phyloP scores from a whole-genome alignment of 1,140 invertebrate genomes.

The Saccostrea glomerata region DNA sequence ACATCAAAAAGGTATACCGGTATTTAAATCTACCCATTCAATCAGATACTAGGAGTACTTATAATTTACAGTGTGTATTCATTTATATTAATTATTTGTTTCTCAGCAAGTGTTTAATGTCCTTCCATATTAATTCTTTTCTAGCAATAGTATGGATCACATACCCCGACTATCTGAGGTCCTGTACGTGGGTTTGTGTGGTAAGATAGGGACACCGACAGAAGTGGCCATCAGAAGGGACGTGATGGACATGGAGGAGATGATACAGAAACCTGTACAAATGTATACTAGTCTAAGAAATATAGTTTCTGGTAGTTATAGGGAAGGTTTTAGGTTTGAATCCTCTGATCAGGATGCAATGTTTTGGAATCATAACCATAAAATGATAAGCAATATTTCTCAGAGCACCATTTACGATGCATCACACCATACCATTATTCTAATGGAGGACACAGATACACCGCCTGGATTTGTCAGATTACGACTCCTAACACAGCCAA shows the following conservation, averaged over 20 bases:
- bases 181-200: not conserved
- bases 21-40: too few species aligned
- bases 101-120: not conserved
- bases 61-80: too few species aligned
- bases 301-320: not conserved
- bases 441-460: not conserved
- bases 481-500: not conserved
- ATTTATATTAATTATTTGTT: too few species aligned
- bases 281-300: not conserved
- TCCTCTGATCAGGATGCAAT: not conserved
- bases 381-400: not conserved
- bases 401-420: not conserved
- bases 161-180: not conserved
- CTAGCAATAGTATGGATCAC: not conserved
- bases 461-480: not conserved
- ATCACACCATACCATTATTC: not conserved
- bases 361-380: not conserved
- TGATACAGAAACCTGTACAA: not conserved
- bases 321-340: not conserved
- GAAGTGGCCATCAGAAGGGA: not conserved
- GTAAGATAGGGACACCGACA: not conserved
- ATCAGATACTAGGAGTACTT: too few species aligned
- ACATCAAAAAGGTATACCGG: too few species aligned
- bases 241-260: not conserved
- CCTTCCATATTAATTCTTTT: not conserved